Evolutionary conservation across 2,888 invertebrate genomes (phyloP).

Genomic region (Synanthedon myopaeformis): DNA sequence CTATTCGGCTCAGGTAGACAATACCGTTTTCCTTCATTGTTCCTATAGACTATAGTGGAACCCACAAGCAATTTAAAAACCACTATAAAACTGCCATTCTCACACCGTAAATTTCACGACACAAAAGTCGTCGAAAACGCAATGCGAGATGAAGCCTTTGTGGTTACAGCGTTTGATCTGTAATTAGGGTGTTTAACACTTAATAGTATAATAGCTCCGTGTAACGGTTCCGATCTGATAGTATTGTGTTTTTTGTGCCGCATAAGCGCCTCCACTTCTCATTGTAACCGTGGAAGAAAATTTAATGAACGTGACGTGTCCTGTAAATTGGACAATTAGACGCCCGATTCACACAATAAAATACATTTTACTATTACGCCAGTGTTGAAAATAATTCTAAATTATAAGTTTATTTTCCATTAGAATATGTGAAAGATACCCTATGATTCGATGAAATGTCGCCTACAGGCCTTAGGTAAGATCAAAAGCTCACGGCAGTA

Average conservation of each 20-base stretch:
- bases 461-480: too few relatives aligned
- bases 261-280: slow-evolving; percentile 27
- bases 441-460: too few relatives aligned
- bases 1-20: slow-evolving; percentile 7
- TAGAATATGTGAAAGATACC: too few relatives aligned
- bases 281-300: slow-evolving; percentile 34
- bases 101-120: slow-evolving; percentile 43
- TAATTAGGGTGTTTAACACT: slow-evolving; percentile 63
- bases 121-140: slow-evolving; percentile 45
- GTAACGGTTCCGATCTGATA: slow-evolving; percentile 56
- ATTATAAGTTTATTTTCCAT: not conserved
- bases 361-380: too few relatives aligned
- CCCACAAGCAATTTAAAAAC: slow-evolving; percentile 44
- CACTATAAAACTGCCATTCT: slow-evolving; percentile 40
- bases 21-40: slow-evolving; percentile 12
- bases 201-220: slow-evolving; percentile 47
- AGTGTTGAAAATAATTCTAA: not conserved
- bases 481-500: too few relatives aligned
- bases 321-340: slow-evolving; percentile 20
- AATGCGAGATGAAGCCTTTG: slow-evolving; percentile 52
- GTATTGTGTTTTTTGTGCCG: slow-evolving; percentile 43
- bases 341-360: not conserved
- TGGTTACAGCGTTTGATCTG: slow-evolving; percentile 59
- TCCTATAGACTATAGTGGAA: slow-evolving; percentile 20
- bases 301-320: slow-evolving; percentile 24